Evolutionary conservation across 2,797 vertebrate genomes (phyloP), one percentile per base, ranked within the genome.

Genomic region (Pogoniulus pusillus): DNA sequence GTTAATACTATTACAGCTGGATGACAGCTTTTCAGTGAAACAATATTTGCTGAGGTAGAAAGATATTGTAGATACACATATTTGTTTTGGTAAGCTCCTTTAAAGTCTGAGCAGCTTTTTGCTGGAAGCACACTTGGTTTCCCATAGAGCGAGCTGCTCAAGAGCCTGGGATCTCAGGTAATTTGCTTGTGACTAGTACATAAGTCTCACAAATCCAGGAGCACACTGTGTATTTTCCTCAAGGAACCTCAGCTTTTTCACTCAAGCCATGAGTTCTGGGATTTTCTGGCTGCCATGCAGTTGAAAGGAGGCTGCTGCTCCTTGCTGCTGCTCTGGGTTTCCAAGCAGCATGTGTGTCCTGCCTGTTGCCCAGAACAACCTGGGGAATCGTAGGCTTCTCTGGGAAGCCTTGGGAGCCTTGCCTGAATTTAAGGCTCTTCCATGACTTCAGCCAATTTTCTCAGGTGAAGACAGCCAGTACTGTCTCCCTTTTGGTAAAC

Each of bases 401-500:
- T 49, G 23, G 18, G 47, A 29, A 57, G 12, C 1, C 7, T 68
- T 73, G 71, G 87, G 41, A 94, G 63, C 59, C 37, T 63, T 65
- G 82, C 80, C 77, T 63, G 47, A 43, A 82, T 51, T 13, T 55
- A 34, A 58, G 54, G 68, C 39, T 90, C 78, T 66, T 84, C 64
- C 57, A 63, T 16, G 24, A 7, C 53, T 64, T 74, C 53, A 43
- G 70, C 83, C 85, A 76, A 35, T 57, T 84, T 88, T 70, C 71
- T 8, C 3, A 49, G 24, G 6, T 85, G 63, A 83, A 88, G 85
- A 86, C 85, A 93, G 68, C 53, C 87, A 82, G 68, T 59, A 41
- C 55, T 82, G 83, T 86, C 77, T 78, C 53, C 15, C 60, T 76
- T 75, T 63, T 30, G 45, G 83, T 73, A 94, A 91, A 76, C 66